phyloP scores from a whole-genome alignment of 35 echinoderm and acorn worm genomes.

The Lytechinus variegatus region DNA sequence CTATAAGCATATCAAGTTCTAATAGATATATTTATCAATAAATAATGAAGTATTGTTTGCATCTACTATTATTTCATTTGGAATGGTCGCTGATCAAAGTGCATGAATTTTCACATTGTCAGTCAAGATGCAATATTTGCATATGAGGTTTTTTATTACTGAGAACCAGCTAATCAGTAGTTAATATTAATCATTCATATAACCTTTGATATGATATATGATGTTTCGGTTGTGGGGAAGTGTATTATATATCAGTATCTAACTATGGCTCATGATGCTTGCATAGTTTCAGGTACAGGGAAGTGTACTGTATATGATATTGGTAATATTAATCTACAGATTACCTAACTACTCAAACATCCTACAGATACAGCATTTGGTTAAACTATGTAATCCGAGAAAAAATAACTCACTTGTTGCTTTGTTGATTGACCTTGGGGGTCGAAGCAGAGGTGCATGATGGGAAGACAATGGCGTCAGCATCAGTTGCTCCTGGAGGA shows the following conservation, averaged over 20 bases:
- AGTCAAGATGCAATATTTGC: neutral
- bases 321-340: neutral
- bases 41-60: too few species aligned
- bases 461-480: conserved; percentile 27
- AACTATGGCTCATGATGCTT: too few species aligned
- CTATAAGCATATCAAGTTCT: too few species aligned
- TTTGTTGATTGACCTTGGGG: conserved; percentile 94
- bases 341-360: neutral
- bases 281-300: neutral
- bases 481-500: conserved; percentile 88
- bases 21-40: too few species aligned
- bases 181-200: neutral
- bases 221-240: neutral
- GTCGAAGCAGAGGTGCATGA: conserved; percentile 81
- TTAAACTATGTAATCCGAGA: neutral
- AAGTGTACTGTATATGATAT: neutral
- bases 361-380: neutral
- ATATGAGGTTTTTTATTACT: too few species aligned
- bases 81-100: neutral
- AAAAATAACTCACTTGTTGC: conserved; percentile 75
- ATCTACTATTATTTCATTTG: too few species aligned
- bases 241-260: neutral
- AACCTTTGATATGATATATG: neutral
- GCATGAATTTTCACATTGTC: neutral
- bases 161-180: neutral